phyloP scores from a whole-genome alignment of 2,797 vertebrate species.

The Eleutherodactylus coqui region DNA sequence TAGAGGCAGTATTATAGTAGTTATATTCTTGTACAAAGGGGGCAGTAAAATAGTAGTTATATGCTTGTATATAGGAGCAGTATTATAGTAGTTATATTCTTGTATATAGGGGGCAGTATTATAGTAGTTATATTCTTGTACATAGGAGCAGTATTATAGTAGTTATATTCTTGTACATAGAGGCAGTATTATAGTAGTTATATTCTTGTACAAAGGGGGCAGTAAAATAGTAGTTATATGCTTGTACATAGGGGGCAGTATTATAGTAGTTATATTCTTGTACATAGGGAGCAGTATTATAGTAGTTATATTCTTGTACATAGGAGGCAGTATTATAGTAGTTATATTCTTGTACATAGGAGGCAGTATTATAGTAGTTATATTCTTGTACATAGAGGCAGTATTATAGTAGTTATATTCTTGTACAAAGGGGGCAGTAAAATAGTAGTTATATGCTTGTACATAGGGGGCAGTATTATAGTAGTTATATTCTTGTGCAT shows the following conservation, averaged over 20 bases:
- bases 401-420: constrained; percentile 14
- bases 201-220: constrained; percentile 1
- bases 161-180: constrained; percentile 7
- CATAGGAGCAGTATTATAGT: background rate
- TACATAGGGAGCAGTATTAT: constrained; percentile 6
- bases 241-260: constrained; percentile 7
- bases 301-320: background rate
- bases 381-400: background rate
- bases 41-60: background rate
- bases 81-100: constrained; percentile 21
- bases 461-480: background rate
- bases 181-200: background rate
- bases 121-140: constrained; percentile 17
- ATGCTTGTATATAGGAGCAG: background rate
- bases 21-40: no score
- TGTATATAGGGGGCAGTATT: background rate
- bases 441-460: constrained; percentile 4
- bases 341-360: constrained; percentile 13
- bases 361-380: constrained; percentile 2
- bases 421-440: background rate
- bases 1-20: no score
- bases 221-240: constrained; percentile 1
- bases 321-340: constrained; percentile 13
- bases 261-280: constrained; percentile 11
- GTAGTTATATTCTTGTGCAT: background rate